phyloP scores from a whole-genome alignment of 2,113 vertebrate genomes.

The Boulengeromyrus knoepffleri region DNA sequence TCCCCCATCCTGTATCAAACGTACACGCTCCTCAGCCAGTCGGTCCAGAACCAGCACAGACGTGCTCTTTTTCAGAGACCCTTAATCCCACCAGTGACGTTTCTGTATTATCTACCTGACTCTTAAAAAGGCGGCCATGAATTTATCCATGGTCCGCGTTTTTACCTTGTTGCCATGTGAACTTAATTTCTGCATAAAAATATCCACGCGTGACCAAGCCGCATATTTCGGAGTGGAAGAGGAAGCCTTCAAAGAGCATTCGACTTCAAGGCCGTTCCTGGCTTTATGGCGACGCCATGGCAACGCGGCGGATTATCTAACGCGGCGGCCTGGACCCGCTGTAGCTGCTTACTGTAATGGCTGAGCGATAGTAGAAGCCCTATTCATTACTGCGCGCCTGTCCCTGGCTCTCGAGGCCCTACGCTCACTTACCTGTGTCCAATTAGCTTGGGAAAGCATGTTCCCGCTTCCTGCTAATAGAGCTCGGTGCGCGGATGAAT shows the following conservation, averaged over 20 bases:
- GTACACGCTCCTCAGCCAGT: not conserved
- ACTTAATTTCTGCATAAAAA: not conserved
- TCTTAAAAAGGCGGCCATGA: not conserved
- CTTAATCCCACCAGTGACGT: not conserved
- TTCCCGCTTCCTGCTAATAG: constrained; percentile 22
- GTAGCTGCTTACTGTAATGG: constrained; percentile 11
- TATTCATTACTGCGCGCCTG: constrained; percentile 18
- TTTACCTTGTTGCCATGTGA: not conserved
- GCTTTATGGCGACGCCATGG: constrained; percentile 28
- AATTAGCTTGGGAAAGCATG: constrained; percentile 26
- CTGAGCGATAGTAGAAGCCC: constrained; percentile 13
- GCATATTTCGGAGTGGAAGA: not conserved
- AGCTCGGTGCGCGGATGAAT: constrained; percentile 36
- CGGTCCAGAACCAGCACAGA: not conserved
- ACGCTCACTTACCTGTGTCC: constrained; percentile 25
- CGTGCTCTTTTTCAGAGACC: not conserved
- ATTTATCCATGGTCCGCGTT: not conserved
- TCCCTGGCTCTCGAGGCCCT: not conserved
- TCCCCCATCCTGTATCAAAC: not conserved
- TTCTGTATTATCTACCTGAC: not conserved
- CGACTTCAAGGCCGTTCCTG: constrained; percentile 31
- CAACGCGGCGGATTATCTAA: constrained; percentile 35
- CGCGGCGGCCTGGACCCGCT: constrained; percentile 17
- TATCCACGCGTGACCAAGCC: not conserved
- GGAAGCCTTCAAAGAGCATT: constrained; percentile 17